These are phyloP conservation scores for Orchesella flavescens DNA, from an alignment of 2,888 invertebrate genomes.

Conservation along the genomic window DNA sequence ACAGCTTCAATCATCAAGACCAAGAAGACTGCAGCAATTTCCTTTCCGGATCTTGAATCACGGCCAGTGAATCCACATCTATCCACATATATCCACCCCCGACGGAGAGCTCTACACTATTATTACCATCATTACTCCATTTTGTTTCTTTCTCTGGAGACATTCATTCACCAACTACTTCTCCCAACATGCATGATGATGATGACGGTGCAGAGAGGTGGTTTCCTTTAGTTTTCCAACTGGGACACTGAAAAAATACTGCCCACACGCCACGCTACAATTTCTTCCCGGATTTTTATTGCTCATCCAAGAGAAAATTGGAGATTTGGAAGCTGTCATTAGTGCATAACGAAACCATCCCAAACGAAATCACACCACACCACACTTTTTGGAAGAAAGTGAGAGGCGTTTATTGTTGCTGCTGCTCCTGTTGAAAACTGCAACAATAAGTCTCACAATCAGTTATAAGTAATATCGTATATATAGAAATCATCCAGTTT, in stretches of 20 bases:
- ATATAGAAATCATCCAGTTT: no score
- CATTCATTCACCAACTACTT: not conserved
- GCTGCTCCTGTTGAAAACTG: not conserved
- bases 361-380: no score
- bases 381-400: no score
- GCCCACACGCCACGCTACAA: not conserved
- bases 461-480: conserved; percentile 41
- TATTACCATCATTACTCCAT: conserved; percentile 4
- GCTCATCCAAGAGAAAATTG: not conserved
- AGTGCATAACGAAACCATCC: no score
- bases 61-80: not conserved
- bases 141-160: not conserved
- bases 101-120: not conserved
- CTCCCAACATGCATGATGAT: not conserved
- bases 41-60: not conserved
- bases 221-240: not conserved
- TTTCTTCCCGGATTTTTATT: not conserved
- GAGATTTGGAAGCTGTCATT: not conserved
- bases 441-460: conserved; percentile 13
- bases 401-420: not conserved
- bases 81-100: not conserved
- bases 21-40: conserved; percentile 16
- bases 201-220: no score
- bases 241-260: not conserved
- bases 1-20: not conserved